Base-by-base conservation (phyloP, 2,113 vertebrate species). In the Morone saxatilis region DNA sequence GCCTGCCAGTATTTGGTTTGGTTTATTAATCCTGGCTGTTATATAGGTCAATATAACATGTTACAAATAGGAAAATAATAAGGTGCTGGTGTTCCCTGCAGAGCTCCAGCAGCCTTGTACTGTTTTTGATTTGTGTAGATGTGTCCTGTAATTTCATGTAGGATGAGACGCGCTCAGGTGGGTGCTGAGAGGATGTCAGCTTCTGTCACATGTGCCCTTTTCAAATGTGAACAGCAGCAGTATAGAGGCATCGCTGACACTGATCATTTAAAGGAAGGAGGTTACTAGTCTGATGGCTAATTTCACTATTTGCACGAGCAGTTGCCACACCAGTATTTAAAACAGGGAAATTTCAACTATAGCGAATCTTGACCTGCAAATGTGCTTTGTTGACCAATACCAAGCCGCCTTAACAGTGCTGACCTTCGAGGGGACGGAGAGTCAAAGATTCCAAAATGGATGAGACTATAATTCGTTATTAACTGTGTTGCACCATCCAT, bases 11-110 rank as follows among this genome's bases (percentile, higher is more conserved):
- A 66, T 85, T 88, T 86, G 85, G 71, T 80, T 87, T 83, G 82
- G 80, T 89, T 84, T 89, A 91, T 89, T 89, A 90, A 90, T 92
- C 86, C 72, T 70, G 66, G 83, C 84, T 81, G 45, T 71, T 86
- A 86, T 86, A 78, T 87, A 80, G 89, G 84, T 87, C 86, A 87
- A 84, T 89, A 80, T 81, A 84, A 84, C 61, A 81, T 76, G 68
- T 74, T 71, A 82, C 56, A 77, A 87, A 87, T 83, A 70, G 67
- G 50, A 76, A 65, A 83, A 79, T 87, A 88, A 89, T 86, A 82
- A 80, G 79, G 71, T 50, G 68, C 66, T 2, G 60, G 48, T 66
- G 71, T 79, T 81, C 63, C 62, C 51, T 68, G 81, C 51, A 50
- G 78, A 80, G 45, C 66, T 75, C n/a, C 50, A 14, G 63, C 48